phyloP scores from a whole-genome alignment of 2,797 vertebrate genomes.

The Mico argentatus region DNA sequence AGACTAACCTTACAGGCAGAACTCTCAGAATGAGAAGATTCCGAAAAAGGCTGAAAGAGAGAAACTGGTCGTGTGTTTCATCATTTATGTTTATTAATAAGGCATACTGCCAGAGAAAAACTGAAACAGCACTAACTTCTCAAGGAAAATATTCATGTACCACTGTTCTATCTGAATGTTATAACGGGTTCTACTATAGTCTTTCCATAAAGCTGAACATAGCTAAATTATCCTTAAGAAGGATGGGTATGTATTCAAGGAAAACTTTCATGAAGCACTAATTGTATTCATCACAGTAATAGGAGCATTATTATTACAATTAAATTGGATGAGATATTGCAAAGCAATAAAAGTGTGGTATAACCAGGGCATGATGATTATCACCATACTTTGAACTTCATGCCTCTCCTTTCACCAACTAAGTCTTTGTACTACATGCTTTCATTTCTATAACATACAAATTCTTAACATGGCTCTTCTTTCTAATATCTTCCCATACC shows the following conservation, averaged over 20 bases:
- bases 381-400: constrained; percentile 14
- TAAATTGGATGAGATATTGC: neutral
- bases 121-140: constrained; percentile 29
- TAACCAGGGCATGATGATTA: neutral
- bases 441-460: constrained; percentile 16
- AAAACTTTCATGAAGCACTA: constrained; percentile 43
- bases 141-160: neutral
- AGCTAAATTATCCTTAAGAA: neutral
- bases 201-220: neutral
- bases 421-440: neutral
- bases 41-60: neutral
- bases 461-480: constrained; percentile 8
- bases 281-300: neutral
- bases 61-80: neutral
- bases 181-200: neutral
- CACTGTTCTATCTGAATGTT: neutral
- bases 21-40: neutral
- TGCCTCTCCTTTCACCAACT: neutral
- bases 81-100: neutral
- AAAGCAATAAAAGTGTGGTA: neutral
- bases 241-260: neutral
- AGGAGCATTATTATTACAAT: neutral
- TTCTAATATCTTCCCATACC: neutral
- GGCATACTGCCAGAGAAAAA: neutral
- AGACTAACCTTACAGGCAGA: neutral